Conservation (phyloP, 2,888 invertebrate species). For the Capitulum mitella region DNA sequence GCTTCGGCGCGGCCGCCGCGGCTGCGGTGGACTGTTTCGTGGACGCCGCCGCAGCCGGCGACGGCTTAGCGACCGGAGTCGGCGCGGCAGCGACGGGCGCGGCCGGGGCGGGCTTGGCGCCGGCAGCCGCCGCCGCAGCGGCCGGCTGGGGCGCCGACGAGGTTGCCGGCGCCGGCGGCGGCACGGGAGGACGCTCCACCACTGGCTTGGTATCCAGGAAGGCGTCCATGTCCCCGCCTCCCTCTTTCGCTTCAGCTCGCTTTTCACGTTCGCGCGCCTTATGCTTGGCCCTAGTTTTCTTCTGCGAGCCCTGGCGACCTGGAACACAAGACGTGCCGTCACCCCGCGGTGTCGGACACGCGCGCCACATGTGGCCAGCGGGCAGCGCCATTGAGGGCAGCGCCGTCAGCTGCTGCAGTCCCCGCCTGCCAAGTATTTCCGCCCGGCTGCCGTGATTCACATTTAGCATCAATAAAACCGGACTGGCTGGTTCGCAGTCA, state of each 20-base stretch:
- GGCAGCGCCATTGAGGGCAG: not conserved
- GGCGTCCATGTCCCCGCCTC: conserved; percentile 23
- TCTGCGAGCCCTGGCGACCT: not conserved
- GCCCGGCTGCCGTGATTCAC: not conserved
- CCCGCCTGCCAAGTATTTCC: not conserved
- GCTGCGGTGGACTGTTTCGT: not conserved
- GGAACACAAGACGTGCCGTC: not conserved
- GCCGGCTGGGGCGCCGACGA: not conserved
- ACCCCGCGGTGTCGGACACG: not conserved
- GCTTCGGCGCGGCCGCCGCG: not conserved
- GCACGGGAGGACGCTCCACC: not conserved
- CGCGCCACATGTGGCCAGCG: not conserved
- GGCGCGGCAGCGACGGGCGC: not conserved
- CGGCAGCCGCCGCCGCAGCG: not conserved
- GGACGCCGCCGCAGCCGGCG: not conserved
- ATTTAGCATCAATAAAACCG: not conserved
- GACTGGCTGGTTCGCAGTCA: not conserved
- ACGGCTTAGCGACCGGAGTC: not conserved
- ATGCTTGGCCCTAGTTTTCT: conserved; percentile 1
- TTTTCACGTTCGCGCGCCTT: not conserved
- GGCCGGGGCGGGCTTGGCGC: not conserved
- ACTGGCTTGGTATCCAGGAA: not conserved
- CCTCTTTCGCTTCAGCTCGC: conserved; percentile 11
- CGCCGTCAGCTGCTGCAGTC: too few relatives aligned
- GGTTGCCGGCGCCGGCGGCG: not conserved